Conservation (phyloP, 2,888 invertebrate species). For the Ochropleura plecta region DNA sequence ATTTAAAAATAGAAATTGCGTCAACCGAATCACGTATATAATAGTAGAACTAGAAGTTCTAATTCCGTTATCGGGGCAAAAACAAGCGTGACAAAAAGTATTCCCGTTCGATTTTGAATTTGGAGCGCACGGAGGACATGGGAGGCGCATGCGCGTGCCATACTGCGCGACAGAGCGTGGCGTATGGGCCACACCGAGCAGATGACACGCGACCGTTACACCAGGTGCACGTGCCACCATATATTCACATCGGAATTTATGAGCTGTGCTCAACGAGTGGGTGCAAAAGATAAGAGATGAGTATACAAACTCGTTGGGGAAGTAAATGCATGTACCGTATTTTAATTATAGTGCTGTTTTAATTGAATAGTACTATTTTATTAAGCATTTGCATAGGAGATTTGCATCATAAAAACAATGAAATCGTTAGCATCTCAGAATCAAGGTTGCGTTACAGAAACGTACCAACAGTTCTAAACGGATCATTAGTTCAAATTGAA, state of each 20-base stretch:
- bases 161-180: slow-evolving; percentile 83
- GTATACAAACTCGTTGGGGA: slow-evolving; percentile 24
- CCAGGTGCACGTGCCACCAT: slow-evolving; percentile 83
- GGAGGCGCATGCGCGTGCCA: slow-evolving; percentile 80
- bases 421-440: slow-evolving; percentile 20
- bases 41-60: neutral
- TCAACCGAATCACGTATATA: slow-evolving; percentile 50
- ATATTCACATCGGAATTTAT: slow-evolving; percentile 63
- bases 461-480: slow-evolving; percentile 24
- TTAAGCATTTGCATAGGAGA: slow-evolving; percentile 13
- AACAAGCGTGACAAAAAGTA: slow-evolving; percentile 53
- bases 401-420: slow-evolving; percentile 29
- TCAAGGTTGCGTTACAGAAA: slow-evolving; percentile 31
- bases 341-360: slow-evolving; percentile 3
- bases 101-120: slow-evolving; percentile 69
- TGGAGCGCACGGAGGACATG: slow-evolving; percentile 60
- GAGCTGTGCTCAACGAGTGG: slow-evolving; percentile 44
- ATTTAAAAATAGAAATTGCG: slow-evolving; percentile 59
- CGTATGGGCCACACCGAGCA: slow-evolving; percentile 83
- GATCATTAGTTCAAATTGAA: slow-evolving; percentile 59
- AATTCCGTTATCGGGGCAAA: slow-evolving; percentile 68
- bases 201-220: slow-evolving; percentile 90
- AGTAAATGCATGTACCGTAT: slow-evolving; percentile 10
- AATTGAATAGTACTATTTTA: neutral
- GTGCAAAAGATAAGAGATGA: slow-evolving; percentile 55